phyloP scores from a whole-genome alignment of 2,113 vertebrate species.

The Myrmecophaga tridactyla region DNA sequence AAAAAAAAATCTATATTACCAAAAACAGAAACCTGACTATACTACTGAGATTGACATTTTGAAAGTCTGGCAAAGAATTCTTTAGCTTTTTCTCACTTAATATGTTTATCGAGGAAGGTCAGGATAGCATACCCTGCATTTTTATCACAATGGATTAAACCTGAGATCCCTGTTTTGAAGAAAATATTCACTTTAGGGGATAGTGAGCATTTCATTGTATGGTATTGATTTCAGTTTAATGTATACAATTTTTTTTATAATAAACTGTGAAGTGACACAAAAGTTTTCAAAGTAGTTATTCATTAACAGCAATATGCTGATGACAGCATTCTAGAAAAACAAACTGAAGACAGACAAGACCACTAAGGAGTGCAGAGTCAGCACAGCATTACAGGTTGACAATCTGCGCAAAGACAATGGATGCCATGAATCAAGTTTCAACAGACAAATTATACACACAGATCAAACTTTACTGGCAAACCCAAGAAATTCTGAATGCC shows the following conservation, averaged over 20 bases:
- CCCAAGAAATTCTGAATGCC: neutral
- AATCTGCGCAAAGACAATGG: neutral
- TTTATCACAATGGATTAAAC: neutral
- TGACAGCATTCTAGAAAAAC: neutral
- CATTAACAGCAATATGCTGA: slow-evolving; percentile 57
- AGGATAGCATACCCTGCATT: neutral
- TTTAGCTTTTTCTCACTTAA: neutral
- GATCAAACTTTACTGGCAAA: neutral
- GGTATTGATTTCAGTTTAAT: slow-evolving; percentile 35
- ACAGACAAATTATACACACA: neutral
- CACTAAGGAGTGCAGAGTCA: neutral
- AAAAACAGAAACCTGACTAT: neutral
- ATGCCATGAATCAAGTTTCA: slow-evolving; percentile 10
- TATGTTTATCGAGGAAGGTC: slow-evolving; percentile 32
- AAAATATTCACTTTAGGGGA: neutral
- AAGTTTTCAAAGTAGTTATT: neutral
- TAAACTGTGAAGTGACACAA: neutral
- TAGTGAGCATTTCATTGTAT: slow-evolving; percentile 13
- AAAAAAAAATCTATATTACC: neutral
- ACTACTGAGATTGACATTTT: neutral
- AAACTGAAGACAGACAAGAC: neutral
- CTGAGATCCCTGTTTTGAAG: neutral
- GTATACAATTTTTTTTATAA: neutral
- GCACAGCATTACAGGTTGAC: slow-evolving; percentile 2
- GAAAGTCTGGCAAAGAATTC: neutral